These are phyloP conservation scores for Anastrepha ludens DNA, from an alignment of 1,140 invertebrate species.

Conservation along the genomic window DNA sequence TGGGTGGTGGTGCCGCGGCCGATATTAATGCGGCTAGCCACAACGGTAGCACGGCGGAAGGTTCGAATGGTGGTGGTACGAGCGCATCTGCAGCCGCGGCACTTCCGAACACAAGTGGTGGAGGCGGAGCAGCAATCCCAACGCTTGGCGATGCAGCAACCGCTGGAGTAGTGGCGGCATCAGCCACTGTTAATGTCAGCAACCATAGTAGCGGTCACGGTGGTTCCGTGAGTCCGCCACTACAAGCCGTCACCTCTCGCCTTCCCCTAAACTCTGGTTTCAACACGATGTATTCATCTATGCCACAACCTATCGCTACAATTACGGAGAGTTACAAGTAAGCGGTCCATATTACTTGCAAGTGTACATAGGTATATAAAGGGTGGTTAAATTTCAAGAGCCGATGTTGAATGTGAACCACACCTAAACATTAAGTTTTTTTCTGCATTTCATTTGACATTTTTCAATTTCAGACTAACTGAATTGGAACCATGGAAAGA, in stretches of 20 bases:
- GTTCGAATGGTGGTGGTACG: slow-evolving; percentile 49
- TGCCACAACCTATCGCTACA: slow-evolving; percentile 93
- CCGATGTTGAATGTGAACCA: too few relatives aligned
- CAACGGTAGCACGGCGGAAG: neutral
- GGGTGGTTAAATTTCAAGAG: too few relatives aligned
- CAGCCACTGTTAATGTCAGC: slow-evolving; percentile 57
- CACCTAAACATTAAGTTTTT: too few relatives aligned
- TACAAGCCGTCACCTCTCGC: slow-evolving; percentile 79
- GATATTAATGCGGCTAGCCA: slow-evolving; percentile 48
- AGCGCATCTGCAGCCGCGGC: slow-evolving; percentile 43
- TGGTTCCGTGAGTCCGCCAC: slow-evolving; percentile 76
- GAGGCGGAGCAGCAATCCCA: slow-evolving; percentile 60
- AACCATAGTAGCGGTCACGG: slow-evolving; percentile 70
- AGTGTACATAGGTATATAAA: neutral
- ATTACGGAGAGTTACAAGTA: slow-evolving; percentile 96
- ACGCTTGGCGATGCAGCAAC: slow-evolving; percentile 50
- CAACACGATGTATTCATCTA: slow-evolving; percentile 96
- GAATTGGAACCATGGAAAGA: too few relatives aligned
- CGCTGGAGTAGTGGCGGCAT: neutral
- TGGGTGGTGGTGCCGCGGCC: neutral
- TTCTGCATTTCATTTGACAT: too few relatives aligned
- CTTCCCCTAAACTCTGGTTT: slow-evolving; percentile 91
- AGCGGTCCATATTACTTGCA: slow-evolving; percentile 58
- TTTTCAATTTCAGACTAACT: too few relatives aligned
- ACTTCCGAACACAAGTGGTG: slow-evolving; percentile 59